These are phyloP conservation scores for Leucopsar rothschildi DNA, from an alignment of 2,113 vertebrate species.

Conservation along the genomic window DNA sequence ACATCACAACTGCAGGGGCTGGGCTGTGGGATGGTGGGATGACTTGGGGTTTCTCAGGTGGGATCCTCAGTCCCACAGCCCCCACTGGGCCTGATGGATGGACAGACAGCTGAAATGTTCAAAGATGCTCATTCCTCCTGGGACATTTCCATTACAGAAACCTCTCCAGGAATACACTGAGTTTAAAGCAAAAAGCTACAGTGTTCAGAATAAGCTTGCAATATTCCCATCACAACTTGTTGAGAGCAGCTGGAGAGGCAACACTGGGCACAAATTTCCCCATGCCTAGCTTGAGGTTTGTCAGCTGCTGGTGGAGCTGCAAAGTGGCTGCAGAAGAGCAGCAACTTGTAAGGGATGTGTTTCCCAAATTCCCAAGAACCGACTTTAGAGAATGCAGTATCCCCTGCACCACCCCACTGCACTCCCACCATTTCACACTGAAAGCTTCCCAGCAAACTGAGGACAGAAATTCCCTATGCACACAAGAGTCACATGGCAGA, in stretches of 20 bases:
- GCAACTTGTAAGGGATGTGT: rapidly evolving
- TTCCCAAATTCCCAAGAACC: background rate
- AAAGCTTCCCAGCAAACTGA: background rate
- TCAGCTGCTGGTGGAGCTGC: background rate
- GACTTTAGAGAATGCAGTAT: background rate
- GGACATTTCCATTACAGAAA: background rate
- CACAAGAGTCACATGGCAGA: background rate
- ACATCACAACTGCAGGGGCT: background rate
- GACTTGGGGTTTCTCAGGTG: background rate
- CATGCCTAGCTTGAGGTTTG: background rate
- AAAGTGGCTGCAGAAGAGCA: background rate
- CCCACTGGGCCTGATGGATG: background rate
- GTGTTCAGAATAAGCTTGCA: background rate
- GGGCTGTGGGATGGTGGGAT: background rate
- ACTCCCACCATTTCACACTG: background rate
- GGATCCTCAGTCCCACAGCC: background rate
- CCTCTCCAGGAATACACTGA: background rate
- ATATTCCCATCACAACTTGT: background rate
- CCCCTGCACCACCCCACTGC: background rate
- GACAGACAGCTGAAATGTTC: background rate
- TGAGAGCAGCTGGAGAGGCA: background rate
- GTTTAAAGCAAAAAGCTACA: background rate
- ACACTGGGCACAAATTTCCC: background rate
- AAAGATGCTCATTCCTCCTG: background rate
- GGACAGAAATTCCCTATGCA: background rate